Evolutionary conservation across 2,113 vertebrate species (phyloP).

Genomic region (Aldabrachelys gigantea): DNA sequence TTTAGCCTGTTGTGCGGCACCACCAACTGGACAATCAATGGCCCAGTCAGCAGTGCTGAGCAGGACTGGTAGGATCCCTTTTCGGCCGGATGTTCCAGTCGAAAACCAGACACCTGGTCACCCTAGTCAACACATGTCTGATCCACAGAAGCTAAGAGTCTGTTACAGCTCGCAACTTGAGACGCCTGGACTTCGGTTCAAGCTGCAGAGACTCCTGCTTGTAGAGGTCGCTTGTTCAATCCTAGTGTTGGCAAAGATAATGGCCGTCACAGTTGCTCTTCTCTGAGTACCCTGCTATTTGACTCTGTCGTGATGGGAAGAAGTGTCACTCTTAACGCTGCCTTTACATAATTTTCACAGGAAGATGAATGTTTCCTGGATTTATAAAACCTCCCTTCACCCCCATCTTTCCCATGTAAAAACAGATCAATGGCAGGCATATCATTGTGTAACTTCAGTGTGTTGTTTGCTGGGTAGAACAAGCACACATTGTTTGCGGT

Average conservation of each 20-base stretch:
- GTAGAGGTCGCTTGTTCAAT: neutral
- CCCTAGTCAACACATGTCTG: too few relatives aligned
- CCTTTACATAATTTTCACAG: neutral
- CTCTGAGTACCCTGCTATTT: neutral
- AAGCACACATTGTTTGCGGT: fast-evolving
- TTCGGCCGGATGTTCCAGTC: too few relatives aligned
- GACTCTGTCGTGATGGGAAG: neutral
- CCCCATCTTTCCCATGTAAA: neutral
- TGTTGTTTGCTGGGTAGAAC: fast-evolving
- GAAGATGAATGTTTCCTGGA: neutral
- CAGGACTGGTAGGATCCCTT: too few relatives aligned
- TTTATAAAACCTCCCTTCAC: neutral
- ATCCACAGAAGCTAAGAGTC: neutral
- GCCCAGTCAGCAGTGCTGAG: too few relatives aligned
- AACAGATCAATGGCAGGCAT: fast-evolving
- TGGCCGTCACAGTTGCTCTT: neutral
- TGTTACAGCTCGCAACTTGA: neutral
- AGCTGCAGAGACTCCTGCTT: neutral
- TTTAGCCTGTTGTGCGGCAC: too few relatives aligned
- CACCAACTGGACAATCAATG: too few relatives aligned
- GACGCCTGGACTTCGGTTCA: neutral
- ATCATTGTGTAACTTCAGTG: fast-evolving
- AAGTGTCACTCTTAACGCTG: neutral
- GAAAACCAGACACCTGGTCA: too few relatives aligned
- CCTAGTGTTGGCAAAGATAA: neutral